A percentile compares a stretch with the other conserved stretches of the same genome.
phyloP scores from a whole-genome alignment of 2,113 vertebrate genomes.

The Plestiodon gilberti region DNA sequence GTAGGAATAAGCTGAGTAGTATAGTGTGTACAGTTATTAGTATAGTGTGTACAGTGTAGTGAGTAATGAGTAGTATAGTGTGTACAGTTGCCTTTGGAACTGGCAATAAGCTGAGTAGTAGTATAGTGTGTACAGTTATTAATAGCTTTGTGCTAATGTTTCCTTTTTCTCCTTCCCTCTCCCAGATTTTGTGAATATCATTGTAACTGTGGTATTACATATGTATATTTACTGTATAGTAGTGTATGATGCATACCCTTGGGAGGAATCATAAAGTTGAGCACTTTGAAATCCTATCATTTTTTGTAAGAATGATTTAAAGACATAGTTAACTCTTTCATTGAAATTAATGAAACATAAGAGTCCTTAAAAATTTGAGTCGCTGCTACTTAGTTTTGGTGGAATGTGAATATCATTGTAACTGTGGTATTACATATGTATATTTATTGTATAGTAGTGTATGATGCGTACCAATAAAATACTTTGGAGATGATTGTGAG shows the following conservation, averaged over 20 bases:
- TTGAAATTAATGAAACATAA: background rate
- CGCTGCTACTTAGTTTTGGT: background rate
- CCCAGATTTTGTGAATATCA: background rate
- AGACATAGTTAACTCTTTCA: background rate
- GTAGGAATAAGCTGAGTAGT: background rate
- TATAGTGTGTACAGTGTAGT: too few species aligned
- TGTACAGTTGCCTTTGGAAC: too few species aligned
- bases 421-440: background rate
- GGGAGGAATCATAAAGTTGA: background rate
- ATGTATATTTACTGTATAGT: background rate
- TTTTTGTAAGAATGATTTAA: background rate
- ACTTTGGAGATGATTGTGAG: background rate
- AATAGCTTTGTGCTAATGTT: background rate
- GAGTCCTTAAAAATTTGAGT: background rate
- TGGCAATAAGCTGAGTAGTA: too few species aligned
- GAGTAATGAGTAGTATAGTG: too few species aligned
- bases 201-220: background rate
- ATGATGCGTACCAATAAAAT: background rate
- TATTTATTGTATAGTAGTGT: background rate
- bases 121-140: too few species aligned
- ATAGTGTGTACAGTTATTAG: too few species aligned
- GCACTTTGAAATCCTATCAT: background rate
- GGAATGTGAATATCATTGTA: background rate
- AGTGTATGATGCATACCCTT: background rate
- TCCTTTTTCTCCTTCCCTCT: background rate